These are phyloP conservation scores for Rhinichthys osculus DNA, from an alignment of 2,797 vertebrate genomes.

Conservation along the genomic window DNA sequence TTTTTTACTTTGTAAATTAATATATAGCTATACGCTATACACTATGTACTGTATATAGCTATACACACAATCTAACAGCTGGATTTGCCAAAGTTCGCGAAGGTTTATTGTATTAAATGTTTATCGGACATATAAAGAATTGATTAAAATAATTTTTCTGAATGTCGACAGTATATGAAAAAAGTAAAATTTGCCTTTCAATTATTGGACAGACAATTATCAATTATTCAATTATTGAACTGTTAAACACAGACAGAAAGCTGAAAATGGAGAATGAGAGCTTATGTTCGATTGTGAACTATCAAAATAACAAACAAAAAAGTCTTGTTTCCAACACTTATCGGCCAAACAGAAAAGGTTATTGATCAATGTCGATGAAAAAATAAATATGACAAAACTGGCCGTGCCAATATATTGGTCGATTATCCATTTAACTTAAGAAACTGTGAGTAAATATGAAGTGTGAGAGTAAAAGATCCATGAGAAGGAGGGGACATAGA, in stretches of 20 bases:
- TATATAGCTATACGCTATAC: too few species aligned
- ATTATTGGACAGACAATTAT: background rate
- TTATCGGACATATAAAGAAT: background rate
- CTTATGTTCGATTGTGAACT: too few species aligned
- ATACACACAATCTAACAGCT: too few species aligned
- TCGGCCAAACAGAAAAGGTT: too few species aligned
- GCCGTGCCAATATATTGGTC: background rate
- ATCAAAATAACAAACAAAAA: too few species aligned
- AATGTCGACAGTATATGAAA: background rate
- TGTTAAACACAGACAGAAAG: background rate
- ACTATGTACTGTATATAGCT: too few species aligned
- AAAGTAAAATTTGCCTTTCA: background rate
- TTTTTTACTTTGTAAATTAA: too few species aligned
- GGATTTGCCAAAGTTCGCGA: background rate
- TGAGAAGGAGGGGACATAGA: background rate
- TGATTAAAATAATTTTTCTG: background rate
- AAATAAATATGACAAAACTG: background rate
- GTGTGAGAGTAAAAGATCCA: background rate
- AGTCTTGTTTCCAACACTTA: too few species aligned
- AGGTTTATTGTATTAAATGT: background rate
- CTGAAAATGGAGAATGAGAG: too few species aligned
- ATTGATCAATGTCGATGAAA: background rate
- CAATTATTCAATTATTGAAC: background rate
- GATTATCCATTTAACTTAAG: background rate
- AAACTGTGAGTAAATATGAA: slow-evolving; percentile 9